A percentile compares a stretch with the other conserved stretches of the same genome.
These are phyloP conservation scores for Guaruba guarouba DNA, from an alignment of 2,113 vertebrate species.

Conservation along the genomic window DNA sequence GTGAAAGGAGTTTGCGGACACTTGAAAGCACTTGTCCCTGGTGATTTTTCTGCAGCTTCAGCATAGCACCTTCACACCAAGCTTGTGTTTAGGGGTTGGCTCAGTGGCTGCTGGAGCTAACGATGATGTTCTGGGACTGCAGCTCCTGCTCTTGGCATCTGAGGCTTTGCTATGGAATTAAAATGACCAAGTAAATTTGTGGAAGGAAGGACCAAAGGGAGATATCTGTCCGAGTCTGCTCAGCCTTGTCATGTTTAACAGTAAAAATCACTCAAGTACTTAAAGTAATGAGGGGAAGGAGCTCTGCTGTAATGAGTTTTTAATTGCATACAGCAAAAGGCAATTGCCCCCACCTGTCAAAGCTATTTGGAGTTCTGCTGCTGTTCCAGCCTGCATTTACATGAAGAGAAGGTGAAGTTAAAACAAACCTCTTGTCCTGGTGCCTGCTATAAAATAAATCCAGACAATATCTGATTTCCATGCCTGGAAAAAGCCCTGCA, in stretches of 20 bases:
- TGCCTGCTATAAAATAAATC: background rate
- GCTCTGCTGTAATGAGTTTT: constrained; percentile 28
- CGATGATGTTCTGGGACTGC: background rate
- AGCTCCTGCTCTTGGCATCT: background rate
- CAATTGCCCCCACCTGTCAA: background rate
- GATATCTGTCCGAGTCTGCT: background rate
- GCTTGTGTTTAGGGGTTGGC: background rate
- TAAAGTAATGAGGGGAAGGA: constrained; percentile 37
- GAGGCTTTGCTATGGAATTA: background rate
- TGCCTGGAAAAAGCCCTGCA: background rate
- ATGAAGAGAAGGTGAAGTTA: background rate
- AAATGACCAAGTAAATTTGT: background rate
- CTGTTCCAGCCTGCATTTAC: background rate
- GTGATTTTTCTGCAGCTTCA: background rate
- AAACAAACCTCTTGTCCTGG: background rate
- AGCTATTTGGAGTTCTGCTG: background rate
- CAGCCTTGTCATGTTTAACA: background rate
- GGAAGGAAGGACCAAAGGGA: background rate
- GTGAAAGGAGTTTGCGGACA: background rate
- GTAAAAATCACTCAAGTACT: constrained; percentile 13
- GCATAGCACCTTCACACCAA: rapidly evolving
- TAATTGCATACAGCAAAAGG: constrained; percentile 19
- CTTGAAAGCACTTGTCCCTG: background rate
- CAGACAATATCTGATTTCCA: background rate
- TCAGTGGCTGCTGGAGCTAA: background rate